Evolutionary conservation across 2,797 vertebrate species (phyloP), one percentile per base, ranked within the genome.

Genomic region (Typhlichthys subterraneus): DNA sequence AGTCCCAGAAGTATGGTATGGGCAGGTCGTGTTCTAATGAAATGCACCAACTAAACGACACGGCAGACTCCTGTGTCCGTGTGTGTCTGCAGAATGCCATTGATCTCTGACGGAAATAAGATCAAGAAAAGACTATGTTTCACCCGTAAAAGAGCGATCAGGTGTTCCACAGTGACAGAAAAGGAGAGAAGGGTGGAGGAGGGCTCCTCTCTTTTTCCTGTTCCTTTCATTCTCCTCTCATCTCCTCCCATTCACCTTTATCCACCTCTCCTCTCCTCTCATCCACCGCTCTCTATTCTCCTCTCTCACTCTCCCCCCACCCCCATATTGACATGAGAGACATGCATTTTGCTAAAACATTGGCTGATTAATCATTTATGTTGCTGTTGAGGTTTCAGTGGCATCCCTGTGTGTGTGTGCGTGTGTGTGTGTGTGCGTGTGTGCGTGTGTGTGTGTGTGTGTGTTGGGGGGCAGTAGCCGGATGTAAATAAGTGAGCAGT

Each of bases 401-500:
- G 46, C 46, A 8, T 38, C 33, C 7, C 5, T 38, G 33, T 38
- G 33, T 38, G 33, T 38, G 33, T 38, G 33, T 38, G 33, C 8
- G 33, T 38, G 33, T 38, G 33, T 38, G 33, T 8, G 33, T 38
- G 31, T 33, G 31, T 6, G 31, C n/a, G 49, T 5, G 49, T 51
- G 49, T 13, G 15, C 8, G 33, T 38, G 33, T 38, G 33, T 0
- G 33, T 38, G 33, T 38, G 33, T 38, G 49, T 17, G 13, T 38
- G 51, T 9, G 33, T 38, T 38, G 33, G 33, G 5, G 12, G 13
- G n/a, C 14, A 29, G 53, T 72, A 75, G 82, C 79, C 79, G 91
- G 93, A 94, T 93, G 92, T 94, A 93, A 94, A 92, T 94, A 94
- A 93, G 91, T 93, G 88, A 91, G 90, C 87, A 88, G 88, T 93